Percentiles rank a stretch among this genome's conserved stretches.
These are phyloP conservation scores for Zaprionus davidi DNA, from an alignment of 1,140 invertebrate species.

Conservation along the genomic window DNA sequence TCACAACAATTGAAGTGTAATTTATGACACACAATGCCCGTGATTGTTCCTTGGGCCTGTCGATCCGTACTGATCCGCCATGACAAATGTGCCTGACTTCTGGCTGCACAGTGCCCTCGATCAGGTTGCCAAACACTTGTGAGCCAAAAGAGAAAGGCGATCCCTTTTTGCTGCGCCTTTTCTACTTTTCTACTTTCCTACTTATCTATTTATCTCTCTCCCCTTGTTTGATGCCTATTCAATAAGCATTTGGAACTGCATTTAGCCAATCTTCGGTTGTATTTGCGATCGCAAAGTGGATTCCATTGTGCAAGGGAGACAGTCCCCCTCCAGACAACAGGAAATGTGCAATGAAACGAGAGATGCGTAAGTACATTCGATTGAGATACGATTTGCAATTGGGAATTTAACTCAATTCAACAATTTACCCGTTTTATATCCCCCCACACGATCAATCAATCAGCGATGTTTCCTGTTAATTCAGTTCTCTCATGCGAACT, in stretches of 20 bases:
- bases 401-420: constrained; percentile 8
- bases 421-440: constrained; percentile 2
- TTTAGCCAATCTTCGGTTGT: constrained; percentile 29
- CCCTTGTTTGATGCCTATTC: constrained; percentile 19
- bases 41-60: constrained; percentile 10
- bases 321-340: constrained; percentile 31
- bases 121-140: constrained; percentile 77
- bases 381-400: constrained; percentile 46
- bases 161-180: constrained; percentile 34
- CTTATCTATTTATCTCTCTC: background rate
- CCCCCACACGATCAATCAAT: constrained; percentile 15
- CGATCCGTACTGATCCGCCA: constrained; percentile 42
- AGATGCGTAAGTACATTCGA: constrained; percentile 26
- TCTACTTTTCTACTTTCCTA: background rate
- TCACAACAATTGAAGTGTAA: constrained; percentile 74
- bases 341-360: constrained; percentile 66
- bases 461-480: constrained; percentile 8
- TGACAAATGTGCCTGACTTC: constrained; percentile 65
- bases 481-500: background rate
- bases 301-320: background rate
- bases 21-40: constrained; percentile 75
- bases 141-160: constrained; percentile 44
- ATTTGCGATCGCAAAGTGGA: constrained; percentile 27
- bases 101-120: constrained; percentile 51
- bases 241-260: constrained; percentile 29